Evolutionary conservation across 2,113 vertebrate species (phyloP), one percentile per base, ranked within the genome.

Genomic region (Riparia riparia): DNA sequence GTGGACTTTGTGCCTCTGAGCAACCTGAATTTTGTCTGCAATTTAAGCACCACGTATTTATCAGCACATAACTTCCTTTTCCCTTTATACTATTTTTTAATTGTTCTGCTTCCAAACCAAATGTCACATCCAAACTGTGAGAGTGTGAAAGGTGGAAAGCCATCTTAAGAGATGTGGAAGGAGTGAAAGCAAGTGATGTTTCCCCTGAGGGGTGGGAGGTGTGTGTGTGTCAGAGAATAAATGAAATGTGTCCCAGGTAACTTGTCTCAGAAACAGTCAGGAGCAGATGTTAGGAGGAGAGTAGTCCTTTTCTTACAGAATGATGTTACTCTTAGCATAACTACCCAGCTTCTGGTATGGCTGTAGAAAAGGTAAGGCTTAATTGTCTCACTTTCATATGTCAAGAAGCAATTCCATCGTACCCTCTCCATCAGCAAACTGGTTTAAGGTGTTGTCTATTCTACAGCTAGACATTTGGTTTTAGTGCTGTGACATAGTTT

Each of bases 61-160:
- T 94, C 86, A 82, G 74, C 47, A 82, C 70, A 56, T 49, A 92
- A 49, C 44, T 93, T 94, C 63, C 53, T 77, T 79, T 91, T 86
- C 54, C 76, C 47, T n/a, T 70, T 53, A 19, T 29, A 58, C 22
- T 6, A 6, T 17, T 63, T 78, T 24, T 37, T 71, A 31, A 65
- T 77, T 65, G 5, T 63, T 92, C 61, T 80, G 39, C 68, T 71
- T 25, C 25, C 3, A 0, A 73, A 87, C 34, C 22, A 86, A 84
- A 66, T 60, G 28, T 32, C 79, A 86, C 56, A 64, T 85, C 25
- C 37, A 63, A 90, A 88, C n/a, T 39, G 14, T 29, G 34, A 72
- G 25, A 51, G 26, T 22, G 21, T 44, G 80, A 65, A 65, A 70
- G 25, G 20, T 83, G 22, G 41, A 86, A 86, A 93, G 45, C 18